phyloP scores from a whole-genome alignment of 2,888 invertebrate genomes.

The Pseudococcus jackbeardsleyi region DNA sequence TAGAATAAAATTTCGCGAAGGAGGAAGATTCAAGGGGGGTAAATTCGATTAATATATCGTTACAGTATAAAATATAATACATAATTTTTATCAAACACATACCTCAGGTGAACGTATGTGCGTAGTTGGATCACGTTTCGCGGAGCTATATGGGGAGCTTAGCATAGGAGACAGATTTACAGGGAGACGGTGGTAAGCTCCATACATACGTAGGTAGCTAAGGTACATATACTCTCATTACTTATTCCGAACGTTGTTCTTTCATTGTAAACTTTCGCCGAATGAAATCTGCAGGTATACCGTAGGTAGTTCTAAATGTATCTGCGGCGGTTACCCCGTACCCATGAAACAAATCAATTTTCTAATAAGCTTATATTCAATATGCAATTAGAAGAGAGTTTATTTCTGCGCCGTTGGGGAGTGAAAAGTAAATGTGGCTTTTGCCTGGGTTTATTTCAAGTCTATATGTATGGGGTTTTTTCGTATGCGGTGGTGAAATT shows the following conservation, averaged over 20 bases:
- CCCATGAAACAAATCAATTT: neutral
- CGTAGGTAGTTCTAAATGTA: neutral
- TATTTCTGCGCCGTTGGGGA: neutral
- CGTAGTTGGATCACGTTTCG: too few species aligned
- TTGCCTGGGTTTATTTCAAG: too few species aligned
- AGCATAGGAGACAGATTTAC: too few species aligned
- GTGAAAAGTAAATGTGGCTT: neutral
- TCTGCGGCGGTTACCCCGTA: neutral
- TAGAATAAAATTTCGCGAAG: neutral
- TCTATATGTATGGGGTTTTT: too few species aligned
- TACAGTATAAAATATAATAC: neutral
- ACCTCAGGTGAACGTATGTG: too few species aligned
- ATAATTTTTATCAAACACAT: neutral
- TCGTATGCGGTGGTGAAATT: neutral
- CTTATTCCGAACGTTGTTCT: constrained; percentile 19
- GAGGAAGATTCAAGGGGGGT: neutral
- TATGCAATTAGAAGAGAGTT: neutral
- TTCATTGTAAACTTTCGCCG: neutral
- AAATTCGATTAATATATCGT: neutral
- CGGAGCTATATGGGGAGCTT: too few species aligned
- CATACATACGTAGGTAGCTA: too few species aligned
- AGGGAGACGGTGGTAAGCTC: too few species aligned
- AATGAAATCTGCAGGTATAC: neutral
- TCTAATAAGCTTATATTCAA: constrained; percentile 12
- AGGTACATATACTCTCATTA: neutral